A percentile compares a stretch with the other conserved stretches of the same genome.
phyloP scores from a whole-genome alignment of 2,888 invertebrate genomes.

The Synergus umbraculus region DNA sequence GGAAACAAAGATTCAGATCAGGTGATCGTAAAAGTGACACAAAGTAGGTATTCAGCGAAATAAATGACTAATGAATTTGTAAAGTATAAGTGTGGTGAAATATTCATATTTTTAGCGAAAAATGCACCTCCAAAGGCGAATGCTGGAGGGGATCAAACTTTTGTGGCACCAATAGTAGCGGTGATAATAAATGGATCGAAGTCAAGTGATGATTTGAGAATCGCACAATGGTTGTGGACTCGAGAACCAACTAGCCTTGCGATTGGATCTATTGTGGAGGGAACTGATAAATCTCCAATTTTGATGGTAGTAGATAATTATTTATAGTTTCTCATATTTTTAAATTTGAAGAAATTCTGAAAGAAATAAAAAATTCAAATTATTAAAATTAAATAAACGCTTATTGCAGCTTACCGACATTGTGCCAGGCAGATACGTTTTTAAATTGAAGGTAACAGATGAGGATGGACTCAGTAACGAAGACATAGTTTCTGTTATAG shows the following conservation, averaged over 20 bases:
- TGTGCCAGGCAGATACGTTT: conserved; percentile 92
- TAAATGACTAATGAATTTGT: not conserved
- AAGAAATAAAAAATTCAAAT: conserved; percentile 23
- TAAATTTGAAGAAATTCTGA: not conserved
- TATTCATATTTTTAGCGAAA: conserved; percentile 82
- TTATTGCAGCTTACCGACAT: conserved; percentile 85
- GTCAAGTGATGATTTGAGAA: conserved; percentile 92
- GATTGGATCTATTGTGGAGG: conserved; percentile 88
- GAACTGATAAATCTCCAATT: conserved; percentile 87
- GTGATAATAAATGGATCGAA: conserved; percentile 90
- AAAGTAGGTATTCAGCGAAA: conserved; percentile 82
- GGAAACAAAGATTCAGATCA: conserved; percentile 88
- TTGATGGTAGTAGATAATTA: conserved; percentile 80
- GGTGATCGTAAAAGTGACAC: conserved; percentile 88
- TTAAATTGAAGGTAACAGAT: conserved; percentile 92
- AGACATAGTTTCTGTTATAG: conserved; percentile 90
- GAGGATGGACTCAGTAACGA: conserved; percentile 91
- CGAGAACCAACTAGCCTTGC: conserved; percentile 88
- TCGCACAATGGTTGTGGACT: conserved; percentile 91
- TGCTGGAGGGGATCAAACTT: conserved; percentile 90
- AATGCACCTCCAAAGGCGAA: conserved; percentile 93
- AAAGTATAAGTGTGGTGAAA: not conserved
- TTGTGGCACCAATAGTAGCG: conserved; percentile 86
- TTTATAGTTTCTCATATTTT: not conserved
- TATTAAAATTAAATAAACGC: conserved; percentile 24